These are phyloP conservation scores for Ernsta delagoae DNA, from an alignment of 2,888 invertebrate species.

Conservation along the genomic window DNA sequence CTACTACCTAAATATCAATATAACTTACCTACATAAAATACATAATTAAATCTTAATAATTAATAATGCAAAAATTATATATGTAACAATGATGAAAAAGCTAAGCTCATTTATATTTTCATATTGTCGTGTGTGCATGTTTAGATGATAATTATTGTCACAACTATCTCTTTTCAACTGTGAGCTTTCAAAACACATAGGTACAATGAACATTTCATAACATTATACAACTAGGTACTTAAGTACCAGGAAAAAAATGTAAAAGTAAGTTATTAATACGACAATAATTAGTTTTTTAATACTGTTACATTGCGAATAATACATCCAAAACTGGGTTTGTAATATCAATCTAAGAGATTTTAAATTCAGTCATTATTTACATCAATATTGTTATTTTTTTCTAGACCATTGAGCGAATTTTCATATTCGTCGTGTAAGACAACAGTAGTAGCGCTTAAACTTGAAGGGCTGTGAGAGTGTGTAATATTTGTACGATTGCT, in stretches of 20 bases:
- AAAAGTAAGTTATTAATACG: conserved; percentile 39
- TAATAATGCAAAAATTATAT: conserved; percentile 40
- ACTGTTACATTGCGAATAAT: conserved; percentile 59
- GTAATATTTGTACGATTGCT: conserved; percentile 81
- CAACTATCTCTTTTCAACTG: conserved; percentile 60
- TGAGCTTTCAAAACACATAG: conserved; percentile 43
- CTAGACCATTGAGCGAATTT: conserved; percentile 58
- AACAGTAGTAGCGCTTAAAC: conserved; percentile 87
- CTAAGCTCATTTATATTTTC: conserved; percentile 72
- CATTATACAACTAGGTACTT: conserved; percentile 38
- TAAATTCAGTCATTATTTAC: conserved; percentile 78
- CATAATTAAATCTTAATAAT: conserved; percentile 19
- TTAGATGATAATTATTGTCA: conserved; percentile 81
- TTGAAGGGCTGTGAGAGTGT: conserved; percentile 85
- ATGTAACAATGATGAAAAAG: conserved; percentile 50
- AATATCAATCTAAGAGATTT: conserved; percentile 45
- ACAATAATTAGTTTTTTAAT: conserved; percentile 52
- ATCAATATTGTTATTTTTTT: conserved; percentile 65
- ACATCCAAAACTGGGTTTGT: conserved; percentile 50
- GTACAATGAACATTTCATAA: conserved; percentile 45
- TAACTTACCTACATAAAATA: background rate
- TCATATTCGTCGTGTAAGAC: conserved; percentile 86
- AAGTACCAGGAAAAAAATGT: conserved; percentile 45
- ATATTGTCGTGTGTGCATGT: conserved; percentile 73
- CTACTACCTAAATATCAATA: conserved; percentile 3